Percentiles rank a stretch among this genome's conserved stretches.
Evolutionary conservation across 2,113 vertebrate species (phyloP).

Genomic region (Brienomyrus brachyistius): DNA sequence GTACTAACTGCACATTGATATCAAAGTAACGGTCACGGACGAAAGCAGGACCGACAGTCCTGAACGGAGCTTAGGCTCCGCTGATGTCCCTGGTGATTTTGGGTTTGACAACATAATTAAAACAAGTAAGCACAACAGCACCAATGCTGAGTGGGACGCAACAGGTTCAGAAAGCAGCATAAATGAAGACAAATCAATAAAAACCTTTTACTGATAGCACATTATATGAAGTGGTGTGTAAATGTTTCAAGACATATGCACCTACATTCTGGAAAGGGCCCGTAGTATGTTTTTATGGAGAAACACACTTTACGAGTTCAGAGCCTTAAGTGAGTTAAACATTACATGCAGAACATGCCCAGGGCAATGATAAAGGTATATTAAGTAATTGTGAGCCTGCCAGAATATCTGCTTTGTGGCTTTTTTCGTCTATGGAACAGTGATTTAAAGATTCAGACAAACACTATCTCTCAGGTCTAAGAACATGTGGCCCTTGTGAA

Average conservation of each 20-base stretch:
- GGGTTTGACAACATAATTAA: slow-evolving; percentile 43
- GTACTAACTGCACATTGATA: slow-evolving; percentile 5
- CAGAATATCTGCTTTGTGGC: background rate
- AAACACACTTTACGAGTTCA: background rate
- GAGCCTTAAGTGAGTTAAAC: slow-evolving; percentile 5
- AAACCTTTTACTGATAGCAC: background rate
- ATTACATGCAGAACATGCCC: background rate
- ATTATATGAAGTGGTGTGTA: background rate
- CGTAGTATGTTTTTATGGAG: background rate
- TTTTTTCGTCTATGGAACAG: background rate
- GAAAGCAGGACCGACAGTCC: background rate
- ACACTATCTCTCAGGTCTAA: background rate
- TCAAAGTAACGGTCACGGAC: slow-evolving; percentile 14
- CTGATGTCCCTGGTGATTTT: slow-evolving; percentile 55
- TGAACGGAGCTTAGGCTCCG: background rate
- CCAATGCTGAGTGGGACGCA: background rate
- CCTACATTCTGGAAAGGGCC: background rate
- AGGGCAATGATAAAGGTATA: background rate
- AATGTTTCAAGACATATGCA: background rate
- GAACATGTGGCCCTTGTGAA: background rate
- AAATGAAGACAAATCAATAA: background rate
- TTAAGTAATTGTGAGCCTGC: background rate
- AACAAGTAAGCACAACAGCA: slow-evolving; percentile 20
- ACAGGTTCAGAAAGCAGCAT: background rate
- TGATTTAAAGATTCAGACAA: background rate